Conservation (phyloP, 2,888 invertebrate genomes). For the Dicyrtomina minuta region DNA sequence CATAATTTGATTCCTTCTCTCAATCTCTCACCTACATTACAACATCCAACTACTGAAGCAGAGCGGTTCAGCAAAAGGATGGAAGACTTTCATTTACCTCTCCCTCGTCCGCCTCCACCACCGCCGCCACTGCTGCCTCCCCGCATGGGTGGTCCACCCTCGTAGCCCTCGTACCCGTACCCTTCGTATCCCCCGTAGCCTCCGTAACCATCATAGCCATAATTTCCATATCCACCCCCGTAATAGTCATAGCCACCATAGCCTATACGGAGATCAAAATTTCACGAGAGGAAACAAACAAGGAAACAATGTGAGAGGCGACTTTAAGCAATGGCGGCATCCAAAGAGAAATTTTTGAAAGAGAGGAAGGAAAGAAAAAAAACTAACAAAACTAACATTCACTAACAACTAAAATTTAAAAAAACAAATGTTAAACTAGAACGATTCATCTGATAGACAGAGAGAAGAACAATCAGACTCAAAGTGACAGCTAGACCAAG, state of each 20-base stretch:
- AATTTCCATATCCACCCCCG: slow-evolving; percentile 54
- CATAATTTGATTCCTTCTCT: slow-evolving; percentile 46
- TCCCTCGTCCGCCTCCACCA: slow-evolving; percentile 52
- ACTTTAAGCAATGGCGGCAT: slow-evolving; percentile 31
- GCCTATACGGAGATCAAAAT: slow-evolving; percentile 31
- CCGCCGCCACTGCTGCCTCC: slow-evolving; percentile 50
- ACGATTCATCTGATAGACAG: background rate
- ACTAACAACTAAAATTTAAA: background rate
- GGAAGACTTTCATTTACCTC: slow-evolving; percentile 49
- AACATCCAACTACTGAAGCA: slow-evolving; percentile 43
- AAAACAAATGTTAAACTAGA: slow-evolving; percentile 13
- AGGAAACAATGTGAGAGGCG: slow-evolving; percentile 33
- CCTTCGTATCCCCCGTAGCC: slow-evolving; percentile 48
- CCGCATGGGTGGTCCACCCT: slow-evolving; percentile 60
- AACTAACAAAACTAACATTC: background rate
- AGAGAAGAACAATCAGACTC: background rate
- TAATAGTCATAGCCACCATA: slow-evolving; percentile 51
- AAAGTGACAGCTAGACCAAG: slow-evolving; percentile 10
- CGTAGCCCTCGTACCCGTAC: slow-evolving; percentile 53
- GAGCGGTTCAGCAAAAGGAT: slow-evolving; percentile 46
- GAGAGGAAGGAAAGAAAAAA: background rate
- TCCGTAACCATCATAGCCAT: slow-evolving; percentile 48
- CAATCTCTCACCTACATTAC: slow-evolving; percentile 49
- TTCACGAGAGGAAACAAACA: slow-evolving; percentile 29
- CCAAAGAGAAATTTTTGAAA: slow-evolving; percentile 15